Conservation (phyloP, 2,113 vertebrate species). For the Brachionichthys hirsutus region DNA sequence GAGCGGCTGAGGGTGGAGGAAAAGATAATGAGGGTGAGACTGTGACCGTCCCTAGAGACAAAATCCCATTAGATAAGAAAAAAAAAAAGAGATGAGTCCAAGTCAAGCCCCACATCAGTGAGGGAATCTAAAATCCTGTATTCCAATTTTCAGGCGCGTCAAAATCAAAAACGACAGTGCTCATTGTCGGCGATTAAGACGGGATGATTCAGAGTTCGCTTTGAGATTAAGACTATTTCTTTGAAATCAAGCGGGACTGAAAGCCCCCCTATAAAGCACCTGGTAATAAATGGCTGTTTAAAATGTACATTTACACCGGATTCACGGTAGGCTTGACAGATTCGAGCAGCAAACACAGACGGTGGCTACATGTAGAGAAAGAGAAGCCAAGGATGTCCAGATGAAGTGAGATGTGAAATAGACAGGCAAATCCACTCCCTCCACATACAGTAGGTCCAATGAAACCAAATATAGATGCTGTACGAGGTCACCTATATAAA, state of each 20-base stretch:
- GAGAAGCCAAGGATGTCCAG: slow-evolving; percentile 18
- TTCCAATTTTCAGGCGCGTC: slow-evolving; percentile 16
- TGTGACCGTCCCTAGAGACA: slow-evolving; percentile 41
- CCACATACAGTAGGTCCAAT: slow-evolving; percentile 44
- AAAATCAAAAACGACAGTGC: slow-evolving; percentile 30
- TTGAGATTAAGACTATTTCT: not conserved
- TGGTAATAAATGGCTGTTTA: not conserved
- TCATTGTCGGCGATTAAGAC: slow-evolving; percentile 7
- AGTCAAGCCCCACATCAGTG: slow-evolving; percentile 38
- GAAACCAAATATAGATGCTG: slow-evolving; percentile 72
- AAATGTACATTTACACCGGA: not conserved
- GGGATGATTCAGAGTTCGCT: slow-evolving; percentile 15
- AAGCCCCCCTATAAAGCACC: not conserved
- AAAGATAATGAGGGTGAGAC: slow-evolving; percentile 40
- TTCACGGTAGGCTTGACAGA: slow-evolving; percentile 15
- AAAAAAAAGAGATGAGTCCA: slow-evolving; percentile 51
- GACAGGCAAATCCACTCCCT: slow-evolving; percentile 28
- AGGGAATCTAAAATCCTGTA: slow-evolving; percentile 35
- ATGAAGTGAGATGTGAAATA: slow-evolving; percentile 41
- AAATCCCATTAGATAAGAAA: slow-evolving; percentile 52
- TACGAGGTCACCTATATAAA: slow-evolving; percentile 79
- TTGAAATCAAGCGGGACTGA: slow-evolving; percentile 2
- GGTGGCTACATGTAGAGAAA: slow-evolving; percentile 16
- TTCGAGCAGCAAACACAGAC: slow-evolving; percentile 4
- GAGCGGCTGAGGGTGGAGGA: slow-evolving; percentile 17